A percentile compares a stretch with the other conserved stretches of the same genome.
Evolutionary conservation across 2,113 vertebrate genomes (phyloP).

Genomic region (Entelurus aequoreus): DNA sequence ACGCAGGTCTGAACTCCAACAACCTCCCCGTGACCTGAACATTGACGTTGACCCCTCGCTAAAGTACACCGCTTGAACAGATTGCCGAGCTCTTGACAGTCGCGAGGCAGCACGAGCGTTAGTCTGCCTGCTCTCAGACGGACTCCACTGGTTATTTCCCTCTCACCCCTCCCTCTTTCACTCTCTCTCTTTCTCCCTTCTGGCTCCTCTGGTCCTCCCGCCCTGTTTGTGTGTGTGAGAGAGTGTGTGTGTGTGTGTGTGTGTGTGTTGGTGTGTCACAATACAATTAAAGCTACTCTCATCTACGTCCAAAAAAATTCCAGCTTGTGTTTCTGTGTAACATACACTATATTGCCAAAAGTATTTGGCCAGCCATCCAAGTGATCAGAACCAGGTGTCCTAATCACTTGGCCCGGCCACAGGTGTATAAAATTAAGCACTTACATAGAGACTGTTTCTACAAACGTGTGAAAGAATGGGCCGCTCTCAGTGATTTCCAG

Average conservation of each 20-base stretch:
- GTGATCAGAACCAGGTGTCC: no score
- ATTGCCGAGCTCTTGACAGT: neutral
- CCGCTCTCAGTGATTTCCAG: no score
- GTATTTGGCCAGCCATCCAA: no score
- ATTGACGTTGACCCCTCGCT: neutral
- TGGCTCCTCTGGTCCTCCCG: slow-evolving; percentile 20
- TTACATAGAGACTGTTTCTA: no score
- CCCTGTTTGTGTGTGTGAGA: neutral
- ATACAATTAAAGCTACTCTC: slow-evolving; percentile 1
- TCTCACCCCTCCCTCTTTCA: slow-evolving; percentile 1
- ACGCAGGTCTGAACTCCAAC: neutral
- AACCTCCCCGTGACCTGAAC: slow-evolving; percentile 4
- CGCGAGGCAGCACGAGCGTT: neutral
- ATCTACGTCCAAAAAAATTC: slow-evolving; percentile 2
- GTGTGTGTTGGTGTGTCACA: neutral
- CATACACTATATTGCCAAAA: neutral
- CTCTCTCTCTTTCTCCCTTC: slow-evolving; percentile 24
- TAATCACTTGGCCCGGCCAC: no score
- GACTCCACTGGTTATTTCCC: slow-evolving; percentile 36
- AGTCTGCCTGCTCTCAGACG: slow-evolving; percentile 26
- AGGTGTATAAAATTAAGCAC: no score
- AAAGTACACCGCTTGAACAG: slow-evolving; percentile 3
- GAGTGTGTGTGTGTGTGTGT: neutral
- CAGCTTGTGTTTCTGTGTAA: neutral
- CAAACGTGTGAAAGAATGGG: no score